These are phyloP conservation scores for Oreochromis aureus DNA, from an alignment of 2,113 vertebrate genomes.

Conservation along the genomic window DNA sequence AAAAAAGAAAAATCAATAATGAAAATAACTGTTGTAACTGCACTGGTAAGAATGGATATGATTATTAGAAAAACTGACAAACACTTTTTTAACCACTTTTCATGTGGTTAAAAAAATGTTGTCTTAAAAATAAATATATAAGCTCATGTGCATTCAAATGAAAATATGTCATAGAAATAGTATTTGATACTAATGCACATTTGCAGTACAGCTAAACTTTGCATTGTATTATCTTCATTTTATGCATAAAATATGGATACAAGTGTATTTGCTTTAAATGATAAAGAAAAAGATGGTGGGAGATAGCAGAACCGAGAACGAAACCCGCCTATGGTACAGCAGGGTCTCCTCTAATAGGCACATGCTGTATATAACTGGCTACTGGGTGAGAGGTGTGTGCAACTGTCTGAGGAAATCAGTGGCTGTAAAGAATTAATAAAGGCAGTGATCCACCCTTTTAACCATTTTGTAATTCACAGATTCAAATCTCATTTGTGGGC, in stretches of 20 bases:
- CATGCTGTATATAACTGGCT: constrained; percentile 12
- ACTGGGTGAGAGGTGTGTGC: constrained; percentile 36
- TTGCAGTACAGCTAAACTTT: not conserved
- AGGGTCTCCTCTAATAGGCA: not conserved
- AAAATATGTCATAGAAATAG: not conserved
- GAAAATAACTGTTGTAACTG: not conserved
- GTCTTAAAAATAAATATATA: not conserved
- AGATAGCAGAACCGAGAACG: not conserved
- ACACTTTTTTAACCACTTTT: not conserved
- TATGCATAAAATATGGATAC: not conserved
- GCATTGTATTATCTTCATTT: not conserved
- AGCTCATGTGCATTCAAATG: fast-evolving
- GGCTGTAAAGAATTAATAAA: constrained; percentile 61
- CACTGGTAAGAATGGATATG: not conserved
- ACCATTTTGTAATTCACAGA: constrained; percentile 60
- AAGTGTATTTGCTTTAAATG: not conserved
- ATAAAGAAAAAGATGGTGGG: not conserved
- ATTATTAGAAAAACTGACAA: not conserved
- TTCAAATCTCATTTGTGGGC: constrained; percentile 67
- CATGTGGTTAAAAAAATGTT: not conserved
- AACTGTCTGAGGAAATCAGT: constrained; percentile 49
- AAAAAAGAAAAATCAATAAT: not conserved
- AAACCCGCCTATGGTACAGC: not conserved
- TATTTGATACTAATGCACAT: not conserved
- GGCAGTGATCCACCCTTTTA: constrained; percentile 41